A percentile compares a stretch with the other conserved stretches of the same genome.
phyloP scores from a whole-genome alignment of 2,797 vertebrate species.

The Acanthiza pusilla region DNA sequence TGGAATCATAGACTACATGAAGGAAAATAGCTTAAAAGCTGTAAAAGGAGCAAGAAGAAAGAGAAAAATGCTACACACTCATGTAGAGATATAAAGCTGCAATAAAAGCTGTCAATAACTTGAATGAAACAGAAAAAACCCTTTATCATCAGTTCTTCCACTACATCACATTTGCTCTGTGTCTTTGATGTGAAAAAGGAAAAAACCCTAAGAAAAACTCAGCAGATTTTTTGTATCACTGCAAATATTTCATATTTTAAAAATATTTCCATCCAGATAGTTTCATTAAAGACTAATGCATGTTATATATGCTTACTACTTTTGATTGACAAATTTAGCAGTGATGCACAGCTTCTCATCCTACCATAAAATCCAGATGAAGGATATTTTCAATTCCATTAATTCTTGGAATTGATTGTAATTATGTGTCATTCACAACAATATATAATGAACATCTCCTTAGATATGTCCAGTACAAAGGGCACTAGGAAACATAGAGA shows the following conservation, averaged over 20 bases:
- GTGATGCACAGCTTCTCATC: neutral
- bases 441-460: neutral
- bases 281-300: neutral
- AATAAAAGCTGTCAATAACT: conserved; percentile 5
- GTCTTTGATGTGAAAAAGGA: neutral
- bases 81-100: neutral
- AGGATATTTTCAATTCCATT: neutral
- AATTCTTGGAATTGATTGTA: neutral
- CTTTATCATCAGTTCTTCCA: neutral
- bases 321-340: neutral
- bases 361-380: neutral
- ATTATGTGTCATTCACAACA: neutral
- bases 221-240: neutral
- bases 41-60: neutral
- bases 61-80: neutral
- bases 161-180: neutral
- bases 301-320: neutral
- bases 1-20: neutral
- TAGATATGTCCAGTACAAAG: neutral
- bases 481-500: neutral
- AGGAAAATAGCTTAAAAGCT: conserved; percentile 10
- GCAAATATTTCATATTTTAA: neutral
- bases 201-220: neutral
- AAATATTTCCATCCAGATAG: neutral
- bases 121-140: neutral